Base-by-base conservation (phyloP, 2,888 invertebrate genomes). In the Ormyrus nitidulus region DNA sequence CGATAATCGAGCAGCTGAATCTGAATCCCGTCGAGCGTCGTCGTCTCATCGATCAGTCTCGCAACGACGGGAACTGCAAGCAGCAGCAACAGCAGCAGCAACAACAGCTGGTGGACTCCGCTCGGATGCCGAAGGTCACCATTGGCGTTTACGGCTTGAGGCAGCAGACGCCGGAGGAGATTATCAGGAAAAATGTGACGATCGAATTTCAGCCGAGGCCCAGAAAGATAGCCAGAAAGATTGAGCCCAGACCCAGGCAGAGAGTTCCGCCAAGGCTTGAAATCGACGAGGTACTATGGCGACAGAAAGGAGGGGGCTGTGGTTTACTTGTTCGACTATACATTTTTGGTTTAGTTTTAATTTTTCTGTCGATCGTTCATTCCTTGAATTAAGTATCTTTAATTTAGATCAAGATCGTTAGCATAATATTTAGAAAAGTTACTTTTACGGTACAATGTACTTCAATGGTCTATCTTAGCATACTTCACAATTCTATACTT, bases 1-100 rank as follows among this genome's bases (percentile, higher is more conserved):
- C 90, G 82, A 89, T 90, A 84, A 90, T 90, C 85, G 89, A 90
- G 81, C 90, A 90, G 76, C 82, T 90, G 81, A 90, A 90, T 71
- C 81, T 90, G 72, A 89, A 89, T 74, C 88, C 90, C 5, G 88
- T 90, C n/a, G 89, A 88, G 70, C 84, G 87, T 44, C 84, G 87
- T 5, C 85, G 87, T n/a, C 66, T 88, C 80, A 87, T 87, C 76
- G 88, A 34, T 34, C 34, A 88, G 79, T 76, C 81, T 2, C 86
- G 86, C 0, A 84, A 81, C n/a, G 83, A 84, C 8, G 84, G 86
- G n/a, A 84, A 85, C 19, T 83, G 85, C 73, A 86, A 84, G 64
- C 85, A 81, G 3, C 85, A 83, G n/a, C 54, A 59, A 11, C 74
- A 71, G 0, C 58, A 46, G 10, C 65, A 11, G 0, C 19, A 19